phyloP scores from a whole-genome alignment of 2,113 vertebrate genomes.

The Crocuta crocuta region DNA sequence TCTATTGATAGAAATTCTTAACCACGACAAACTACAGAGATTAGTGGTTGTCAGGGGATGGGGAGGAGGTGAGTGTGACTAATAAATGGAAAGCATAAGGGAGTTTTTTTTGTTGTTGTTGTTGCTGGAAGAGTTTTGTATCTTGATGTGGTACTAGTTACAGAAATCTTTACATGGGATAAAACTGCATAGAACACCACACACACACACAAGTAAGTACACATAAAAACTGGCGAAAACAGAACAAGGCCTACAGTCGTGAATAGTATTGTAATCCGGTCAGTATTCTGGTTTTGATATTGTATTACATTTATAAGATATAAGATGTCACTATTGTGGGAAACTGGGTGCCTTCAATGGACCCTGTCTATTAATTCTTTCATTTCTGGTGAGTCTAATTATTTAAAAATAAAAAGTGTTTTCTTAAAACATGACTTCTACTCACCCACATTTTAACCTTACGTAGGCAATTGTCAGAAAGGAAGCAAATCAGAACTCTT shows the following conservation, averaged over 20 bases:
- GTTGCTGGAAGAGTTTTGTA: neutral
- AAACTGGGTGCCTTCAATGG: neutral
- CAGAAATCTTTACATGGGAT: neutral
- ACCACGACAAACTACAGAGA: constrained; percentile 43
- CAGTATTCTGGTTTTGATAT: neutral
- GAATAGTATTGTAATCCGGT: neutral
- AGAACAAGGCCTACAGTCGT: neutral
- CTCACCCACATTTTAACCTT: neutral
- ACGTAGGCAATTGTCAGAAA: neutral
- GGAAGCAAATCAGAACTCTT: neutral
- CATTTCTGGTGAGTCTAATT: neutral
- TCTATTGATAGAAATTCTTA: constrained; percentile 47
- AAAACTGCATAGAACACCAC: neutral
- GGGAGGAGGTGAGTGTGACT: neutral
- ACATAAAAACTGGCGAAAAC: neutral
- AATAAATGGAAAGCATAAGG: neutral
- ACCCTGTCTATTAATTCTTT: neutral
- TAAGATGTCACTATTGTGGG: neutral
- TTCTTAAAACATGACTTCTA: neutral
- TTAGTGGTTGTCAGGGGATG: neutral
- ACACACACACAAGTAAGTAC: neutral
- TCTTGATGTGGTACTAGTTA: neutral
- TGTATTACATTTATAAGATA: neutral
- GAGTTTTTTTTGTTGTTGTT: neutral
- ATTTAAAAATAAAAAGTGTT: neutral